Evolutionary conservation across 2,888 invertebrate genomes (phyloP).

Genomic region (Coremacera marginata): DNA sequence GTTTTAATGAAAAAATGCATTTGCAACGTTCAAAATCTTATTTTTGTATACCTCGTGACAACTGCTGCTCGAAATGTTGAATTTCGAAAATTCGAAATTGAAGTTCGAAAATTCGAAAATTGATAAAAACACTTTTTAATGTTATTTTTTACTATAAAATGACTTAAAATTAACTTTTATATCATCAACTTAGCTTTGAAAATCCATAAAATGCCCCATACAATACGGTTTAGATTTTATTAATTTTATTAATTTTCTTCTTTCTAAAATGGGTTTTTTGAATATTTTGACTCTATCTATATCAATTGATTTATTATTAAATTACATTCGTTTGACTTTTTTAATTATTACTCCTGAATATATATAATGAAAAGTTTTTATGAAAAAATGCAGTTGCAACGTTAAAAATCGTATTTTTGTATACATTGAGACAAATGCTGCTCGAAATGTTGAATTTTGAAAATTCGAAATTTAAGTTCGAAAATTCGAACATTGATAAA

Average conservation of each 20-base stretch:
- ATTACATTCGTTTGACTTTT: no score
- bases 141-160: constrained; percentile 36
- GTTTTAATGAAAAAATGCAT: constrained; percentile 34
- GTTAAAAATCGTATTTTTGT: no score
- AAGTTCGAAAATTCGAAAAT: constrained; percentile 32
- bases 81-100: constrained; percentile 24
- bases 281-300: no score
- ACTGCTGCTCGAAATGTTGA: constrained; percentile 12
- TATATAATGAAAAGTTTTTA: no score
- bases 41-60: constrained; percentile 51
- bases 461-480: constrained; percentile 25
- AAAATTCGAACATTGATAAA: constrained; percentile 34
- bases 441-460: constrained; percentile 21
- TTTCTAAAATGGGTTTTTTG: no score
- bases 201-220: constrained; percentile 67
- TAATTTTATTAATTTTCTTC: no score
- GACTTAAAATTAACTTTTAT: constrained; percentile 44
- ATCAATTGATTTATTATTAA: no score
- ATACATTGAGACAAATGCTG: constrained; percentile 41
- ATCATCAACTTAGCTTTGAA: constrained; percentile 34
- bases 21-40: constrained; percentile 42
- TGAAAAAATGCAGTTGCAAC: no score
- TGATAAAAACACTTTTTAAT: constrained; percentile 43
- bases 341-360: no score
- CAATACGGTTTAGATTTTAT: no score